Evolutionary conservation across 2,888 invertebrate species (phyloP).

Genomic region (Parelbella ahira): DNA sequence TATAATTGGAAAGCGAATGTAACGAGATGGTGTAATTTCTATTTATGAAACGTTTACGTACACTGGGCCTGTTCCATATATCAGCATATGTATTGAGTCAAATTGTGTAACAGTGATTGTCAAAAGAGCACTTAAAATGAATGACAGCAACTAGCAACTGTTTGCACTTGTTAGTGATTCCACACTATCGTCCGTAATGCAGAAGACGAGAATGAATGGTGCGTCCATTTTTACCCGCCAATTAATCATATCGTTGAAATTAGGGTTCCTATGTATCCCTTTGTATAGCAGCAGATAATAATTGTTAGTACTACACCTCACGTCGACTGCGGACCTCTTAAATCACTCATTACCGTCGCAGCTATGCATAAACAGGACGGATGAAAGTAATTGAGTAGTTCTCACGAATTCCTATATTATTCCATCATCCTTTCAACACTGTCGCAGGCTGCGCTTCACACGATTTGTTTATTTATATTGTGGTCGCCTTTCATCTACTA

Average conservation of each 20-base stretch:
- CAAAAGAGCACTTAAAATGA: too few species aligned
- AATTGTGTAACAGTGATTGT: too few species aligned
- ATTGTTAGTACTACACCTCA: slow-evolving; percentile 17
- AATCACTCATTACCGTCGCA: slow-evolving; percentile 34
- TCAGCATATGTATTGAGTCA: too few species aligned
- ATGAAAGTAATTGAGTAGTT: slow-evolving; percentile 49
- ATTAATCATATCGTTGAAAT: slow-evolving; percentile 10
- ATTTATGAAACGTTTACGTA: too few species aligned
- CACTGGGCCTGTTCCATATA: too few species aligned
- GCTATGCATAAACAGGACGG: slow-evolving; percentile 35
- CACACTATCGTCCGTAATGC: too few species aligned
- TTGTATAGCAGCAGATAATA: slow-evolving; percentile 23
- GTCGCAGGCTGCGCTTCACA: slow-evolving; percentile 55
- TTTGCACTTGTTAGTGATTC: too few species aligned
- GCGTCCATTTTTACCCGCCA: neutral
- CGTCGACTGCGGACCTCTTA: slow-evolving; percentile 19
- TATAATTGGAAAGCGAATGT: too few species aligned
- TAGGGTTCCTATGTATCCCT: slow-evolving; percentile 16
- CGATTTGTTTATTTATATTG: slow-evolving; percentile 75
- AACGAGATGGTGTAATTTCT: too few species aligned
- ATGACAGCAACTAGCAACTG: too few species aligned
- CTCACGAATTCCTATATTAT: slow-evolving; percentile 62
- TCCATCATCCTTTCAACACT: slow-evolving; percentile 61
- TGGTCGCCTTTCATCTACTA: slow-evolving; percentile 74
- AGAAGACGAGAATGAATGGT: too few species aligned